A percentile compares a stretch with the other conserved stretches of the same genome.
Conservation (phyloP, 2,113 vertebrate species). For the Typhlomys cinereus region DNA sequence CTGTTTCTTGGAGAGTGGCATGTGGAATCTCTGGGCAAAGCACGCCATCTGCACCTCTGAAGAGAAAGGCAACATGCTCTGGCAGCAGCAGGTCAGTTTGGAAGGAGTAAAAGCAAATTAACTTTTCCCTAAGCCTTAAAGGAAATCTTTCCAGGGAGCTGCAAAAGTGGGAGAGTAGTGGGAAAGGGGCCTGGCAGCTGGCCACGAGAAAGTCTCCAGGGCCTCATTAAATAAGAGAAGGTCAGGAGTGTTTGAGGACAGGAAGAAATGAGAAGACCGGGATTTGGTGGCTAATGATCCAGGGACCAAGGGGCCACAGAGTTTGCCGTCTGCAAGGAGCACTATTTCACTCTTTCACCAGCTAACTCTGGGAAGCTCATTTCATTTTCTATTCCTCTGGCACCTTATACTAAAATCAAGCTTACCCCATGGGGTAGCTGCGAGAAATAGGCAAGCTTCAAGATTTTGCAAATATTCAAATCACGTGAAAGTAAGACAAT, state of each 20-base stretch:
- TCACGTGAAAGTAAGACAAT: slow-evolving; percentile 6
- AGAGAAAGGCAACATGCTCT: not conserved
- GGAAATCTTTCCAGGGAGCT: not conserved
- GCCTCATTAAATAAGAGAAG: slow-evolving; percentile 17
- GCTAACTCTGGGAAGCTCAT: not conserved
- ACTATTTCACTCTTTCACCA: not conserved
- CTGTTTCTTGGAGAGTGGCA: not conserved
- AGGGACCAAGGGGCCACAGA: not conserved
- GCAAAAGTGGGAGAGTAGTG: not conserved
- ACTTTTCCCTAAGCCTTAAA: not conserved
- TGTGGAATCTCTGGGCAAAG: not conserved
- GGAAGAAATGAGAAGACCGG: not conserved
- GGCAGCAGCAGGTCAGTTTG: not conserved
- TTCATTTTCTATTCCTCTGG: not conserved
- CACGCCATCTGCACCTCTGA: not conserved
- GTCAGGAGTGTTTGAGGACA: not conserved
- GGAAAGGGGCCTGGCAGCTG: not conserved
- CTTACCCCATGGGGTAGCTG: not conserved
- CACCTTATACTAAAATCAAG: slow-evolving; percentile 9
- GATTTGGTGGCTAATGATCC: not conserved
- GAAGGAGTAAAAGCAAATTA: slow-evolving; percentile 2
- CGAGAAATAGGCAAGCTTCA: slow-evolving; percentile 3
- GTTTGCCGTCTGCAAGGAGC: not conserved
- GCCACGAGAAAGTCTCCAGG: not conserved
- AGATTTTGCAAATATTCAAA: not conserved